These are phyloP conservation scores for Lasioglossum vierecki DNA, from an alignment of 2,888 invertebrate genomes.

Conservation along the genomic window DNA sequence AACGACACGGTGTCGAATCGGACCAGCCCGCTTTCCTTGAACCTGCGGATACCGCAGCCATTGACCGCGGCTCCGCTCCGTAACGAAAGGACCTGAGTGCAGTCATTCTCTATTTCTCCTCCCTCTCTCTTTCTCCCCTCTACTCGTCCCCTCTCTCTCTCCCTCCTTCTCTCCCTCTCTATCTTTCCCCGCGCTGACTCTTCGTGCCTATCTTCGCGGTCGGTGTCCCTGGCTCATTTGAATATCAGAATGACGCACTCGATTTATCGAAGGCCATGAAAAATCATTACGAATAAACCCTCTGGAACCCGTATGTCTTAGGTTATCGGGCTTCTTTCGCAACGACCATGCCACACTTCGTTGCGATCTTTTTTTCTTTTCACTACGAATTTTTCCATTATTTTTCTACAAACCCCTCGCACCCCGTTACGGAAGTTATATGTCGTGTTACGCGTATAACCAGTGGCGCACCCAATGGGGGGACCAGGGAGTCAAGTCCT, in stretches of 20 bases:
- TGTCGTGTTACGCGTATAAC: not conserved
- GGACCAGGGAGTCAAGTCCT: too few relatives aligned
- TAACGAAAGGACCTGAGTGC: constrained; percentile 72
- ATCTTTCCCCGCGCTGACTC: constrained; percentile 18
- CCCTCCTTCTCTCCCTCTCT: constrained; percentile 20
- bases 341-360: not conserved
- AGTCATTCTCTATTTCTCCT: constrained; percentile 53
- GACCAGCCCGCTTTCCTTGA: constrained; percentile 83
- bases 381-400: not conserved
- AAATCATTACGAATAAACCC: constrained; percentile 33
- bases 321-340: constrained; percentile 16
- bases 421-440: not conserved
- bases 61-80: constrained; percentile 79
- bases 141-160: constrained; percentile 12
- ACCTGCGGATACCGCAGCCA: constrained; percentile 82
- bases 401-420: not conserved
- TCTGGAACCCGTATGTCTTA: constrained; percentile 15
- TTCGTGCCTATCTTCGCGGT: constrained; percentile 45
- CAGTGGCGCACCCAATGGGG: too few relatives aligned
- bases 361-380: not conserved
- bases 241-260: constrained; percentile 57
- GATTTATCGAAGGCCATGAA: constrained; percentile 51
- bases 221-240: constrained; percentile 59
- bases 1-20: constrained; percentile 77
- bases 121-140: constrained; percentile 7